Evolutionary conservation across 2,113 vertebrate genomes (phyloP).

Genomic region (Circaetus cinerascens): DNA sequence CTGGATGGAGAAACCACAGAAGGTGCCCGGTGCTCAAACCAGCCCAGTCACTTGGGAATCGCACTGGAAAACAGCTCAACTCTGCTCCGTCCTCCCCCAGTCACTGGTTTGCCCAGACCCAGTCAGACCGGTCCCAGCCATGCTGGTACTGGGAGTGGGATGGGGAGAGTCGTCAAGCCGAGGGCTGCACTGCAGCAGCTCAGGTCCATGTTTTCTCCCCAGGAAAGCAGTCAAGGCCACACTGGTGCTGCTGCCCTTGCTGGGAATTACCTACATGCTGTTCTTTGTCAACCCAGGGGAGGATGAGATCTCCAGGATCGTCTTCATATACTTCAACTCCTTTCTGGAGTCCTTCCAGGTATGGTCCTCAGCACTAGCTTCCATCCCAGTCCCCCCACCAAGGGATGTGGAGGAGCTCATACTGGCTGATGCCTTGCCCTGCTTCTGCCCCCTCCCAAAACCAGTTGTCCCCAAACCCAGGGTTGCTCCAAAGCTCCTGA

Average conservation of each 20-base stretch:
- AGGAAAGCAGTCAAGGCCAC: conserved; percentile 99
- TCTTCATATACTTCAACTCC: conserved; percentile 99
- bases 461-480: background rate
- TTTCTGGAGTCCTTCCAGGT: conserved; percentile 98
- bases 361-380: background rate
- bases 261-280: conserved; percentile 98
- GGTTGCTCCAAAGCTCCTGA: background rate
- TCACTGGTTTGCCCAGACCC: background rate
- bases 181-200: background rate
- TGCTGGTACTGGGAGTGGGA: background rate
- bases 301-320: conserved; percentile 90
- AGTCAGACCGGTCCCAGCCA: background rate
- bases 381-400: background rate
- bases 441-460: background rate
- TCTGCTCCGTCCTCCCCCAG: background rate
- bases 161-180: background rate
- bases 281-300: conserved; percentile 98
- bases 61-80: background rate
- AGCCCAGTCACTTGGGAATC: background rate
- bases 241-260: conserved; percentile 91
- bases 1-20: background rate
- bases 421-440: background rate
- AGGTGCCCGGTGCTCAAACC: background rate
- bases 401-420: background rate
- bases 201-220: background rate